A percentile compares a stretch with the other conserved stretches of the same genome.
These are phyloP conservation scores for Cervus canadensis DNA, from an alignment of 2,113 vertebrate genomes.

Conservation along the genomic window DNA sequence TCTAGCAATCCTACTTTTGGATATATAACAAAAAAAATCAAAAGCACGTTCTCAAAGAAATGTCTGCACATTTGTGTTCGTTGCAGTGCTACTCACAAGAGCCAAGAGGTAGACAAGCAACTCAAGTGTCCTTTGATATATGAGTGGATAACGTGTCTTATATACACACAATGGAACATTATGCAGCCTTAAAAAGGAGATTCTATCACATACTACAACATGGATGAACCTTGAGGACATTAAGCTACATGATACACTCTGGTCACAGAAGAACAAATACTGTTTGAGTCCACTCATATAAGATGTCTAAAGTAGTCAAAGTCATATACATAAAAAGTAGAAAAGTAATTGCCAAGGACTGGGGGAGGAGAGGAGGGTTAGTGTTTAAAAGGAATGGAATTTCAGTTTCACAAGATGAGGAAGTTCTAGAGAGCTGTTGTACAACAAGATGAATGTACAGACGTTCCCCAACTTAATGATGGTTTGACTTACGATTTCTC, in stretches of 20 bases:
- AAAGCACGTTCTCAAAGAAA: background rate
- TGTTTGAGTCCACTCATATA: background rate
- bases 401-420: background rate
- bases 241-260: background rate
- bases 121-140: rapidly evolving
- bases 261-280: background rate
- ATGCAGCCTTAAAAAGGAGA: background rate
- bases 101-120: background rate
- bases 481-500: background rate
- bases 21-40: background rate
- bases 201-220: background rate
- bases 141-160: background rate
- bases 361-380: background rate
- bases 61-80: background rate
- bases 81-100: background rate
- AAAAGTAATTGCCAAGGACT: background rate
- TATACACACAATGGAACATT: background rate
- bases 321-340: background rate
- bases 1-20: background rate
- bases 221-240: background rate
- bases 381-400: background rate
- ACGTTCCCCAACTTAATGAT: background rate
- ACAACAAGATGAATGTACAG: background rate
- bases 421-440: background rate
- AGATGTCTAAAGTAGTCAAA: background rate